Evolutionary conservation across 2,888 invertebrate genomes (phyloP).

Genomic region (Hyposoter didymator): DNA sequence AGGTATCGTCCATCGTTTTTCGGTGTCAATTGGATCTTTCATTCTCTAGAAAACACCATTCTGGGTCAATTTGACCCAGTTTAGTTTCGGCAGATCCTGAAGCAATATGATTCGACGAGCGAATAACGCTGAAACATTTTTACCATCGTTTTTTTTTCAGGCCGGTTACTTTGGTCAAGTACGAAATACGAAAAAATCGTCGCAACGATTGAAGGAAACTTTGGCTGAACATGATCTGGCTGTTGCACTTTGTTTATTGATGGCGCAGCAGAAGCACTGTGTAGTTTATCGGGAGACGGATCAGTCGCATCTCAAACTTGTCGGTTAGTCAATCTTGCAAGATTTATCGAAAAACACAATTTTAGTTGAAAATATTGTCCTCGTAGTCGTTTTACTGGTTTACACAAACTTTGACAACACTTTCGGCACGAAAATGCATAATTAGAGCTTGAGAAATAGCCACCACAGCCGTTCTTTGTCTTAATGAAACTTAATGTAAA

Average conservation of each 20-base stretch:
- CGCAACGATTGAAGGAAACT: constrained; percentile 97
- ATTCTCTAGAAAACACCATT: not conserved
- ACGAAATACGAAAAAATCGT: constrained; percentile 98
- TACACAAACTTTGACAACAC: not conserved
- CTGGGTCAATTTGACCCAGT: not conserved
- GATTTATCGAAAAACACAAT: not conserved
- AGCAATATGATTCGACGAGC: not conserved
- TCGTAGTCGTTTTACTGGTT: not conserved
- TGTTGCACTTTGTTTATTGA: constrained; percentile 95
- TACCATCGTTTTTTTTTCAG: constrained; percentile 84
- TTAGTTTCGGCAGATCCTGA: not conserved
- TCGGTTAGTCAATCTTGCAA: constrained; percentile 85
- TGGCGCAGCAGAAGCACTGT: constrained; percentile 98
- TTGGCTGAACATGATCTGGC: constrained; percentile 97
- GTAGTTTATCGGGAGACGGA: constrained; percentile 94
- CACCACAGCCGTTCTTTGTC: not conserved
- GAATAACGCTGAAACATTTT: not conserved
- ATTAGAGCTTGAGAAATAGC: not conserved
- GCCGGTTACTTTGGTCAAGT: constrained; percentile 99
- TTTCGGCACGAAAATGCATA: not conserved
- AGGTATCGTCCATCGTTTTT: constrained; percentile 86
- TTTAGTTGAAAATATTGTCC: not conserved
- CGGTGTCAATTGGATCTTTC: not conserved
- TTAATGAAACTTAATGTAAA: constrained; percentile 13
- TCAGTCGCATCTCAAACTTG: constrained; percentile 94